Evolutionary conservation across 2,888 invertebrate genomes (phyloP), one percentile per base, ranked within the genome.

Genomic region (Lydus trimaculatus): DNA sequence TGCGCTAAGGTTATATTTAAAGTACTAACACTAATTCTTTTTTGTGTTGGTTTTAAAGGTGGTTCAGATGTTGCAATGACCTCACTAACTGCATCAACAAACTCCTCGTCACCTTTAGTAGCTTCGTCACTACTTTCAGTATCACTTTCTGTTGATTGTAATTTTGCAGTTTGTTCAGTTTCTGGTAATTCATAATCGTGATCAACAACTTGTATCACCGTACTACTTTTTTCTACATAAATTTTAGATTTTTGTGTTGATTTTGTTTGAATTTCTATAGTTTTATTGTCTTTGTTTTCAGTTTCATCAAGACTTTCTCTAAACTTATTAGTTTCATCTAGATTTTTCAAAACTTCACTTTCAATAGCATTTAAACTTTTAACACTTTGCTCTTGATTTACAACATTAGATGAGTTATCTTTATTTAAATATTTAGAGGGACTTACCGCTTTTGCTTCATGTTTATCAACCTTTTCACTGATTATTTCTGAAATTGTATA

Each of bases 161-260:
- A 63, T 56, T 63, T 63, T 28, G 63, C 43, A 23, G 67, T 63
- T 36, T 70, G 65, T 56, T 73, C 72, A 31, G 72, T 56, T 36
- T 62, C 67, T 33, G 70, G 64, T 52, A 73, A 60, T 65, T 75
- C 67, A 39, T 74, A 74, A 63, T 75, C 73, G 52, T 75, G 75
- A 67, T 83, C 82, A 11, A 80, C 75, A 20, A 84, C 81, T 73
- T 84, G 82, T 58, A 84, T 84, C 1, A 84, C 84, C 1, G 84
- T 84, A 71, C 83, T 83, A 72, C 84, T 85, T 75, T 84, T 85
- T 73, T 84, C 84, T 23, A 84, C 81, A 43, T 83, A 81, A 61
- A 81, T 74, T 78, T 82, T 82, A 28, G 69, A 17, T 67, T 69
- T 69, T n/a, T 33, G 20, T 17, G n/a, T 8, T 9, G 60, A 7